Percentiles rank a stretch among this genome's conserved stretches.
These are phyloP conservation scores for Leucoraja erinaceus DNA, from an alignment of 2,113 vertebrate genomes.

Conservation along the genomic window DNA sequence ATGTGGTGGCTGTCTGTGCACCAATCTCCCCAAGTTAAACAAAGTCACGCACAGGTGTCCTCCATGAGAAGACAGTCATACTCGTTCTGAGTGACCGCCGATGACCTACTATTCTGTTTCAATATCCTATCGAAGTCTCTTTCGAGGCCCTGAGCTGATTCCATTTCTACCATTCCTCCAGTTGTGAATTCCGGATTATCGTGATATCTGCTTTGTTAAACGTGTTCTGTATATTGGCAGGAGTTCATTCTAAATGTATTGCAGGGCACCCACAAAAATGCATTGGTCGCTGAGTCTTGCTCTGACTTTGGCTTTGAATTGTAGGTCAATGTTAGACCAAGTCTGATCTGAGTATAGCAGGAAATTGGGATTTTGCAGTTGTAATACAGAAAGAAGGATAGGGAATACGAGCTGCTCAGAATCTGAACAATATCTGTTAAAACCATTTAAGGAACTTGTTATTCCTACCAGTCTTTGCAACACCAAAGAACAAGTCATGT, in stretches of 20 bases:
- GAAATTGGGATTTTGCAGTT: background rate
- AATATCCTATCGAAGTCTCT: too few relatives aligned
- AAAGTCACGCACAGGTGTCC: too few relatives aligned
- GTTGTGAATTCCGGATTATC: too few relatives aligned
- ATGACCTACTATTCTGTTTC: too few relatives aligned
- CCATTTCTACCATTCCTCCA: too few relatives aligned
- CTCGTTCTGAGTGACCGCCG: too few relatives aligned
- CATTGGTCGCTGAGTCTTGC: background rate
- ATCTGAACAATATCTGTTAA: background rate
- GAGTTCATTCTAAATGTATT: background rate
- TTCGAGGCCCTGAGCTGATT: too few relatives aligned
- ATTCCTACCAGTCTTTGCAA: background rate
- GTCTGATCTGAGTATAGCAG: background rate
- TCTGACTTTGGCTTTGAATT: background rate
- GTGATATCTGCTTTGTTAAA: too few relatives aligned
- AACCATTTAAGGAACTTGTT: background rate
- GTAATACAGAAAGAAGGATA: background rate
- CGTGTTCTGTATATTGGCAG: background rate
- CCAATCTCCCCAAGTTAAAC: too few relatives aligned
- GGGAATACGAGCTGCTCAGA: too few relatives aligned
- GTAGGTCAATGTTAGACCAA: background rate
- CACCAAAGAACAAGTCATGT: background rate
- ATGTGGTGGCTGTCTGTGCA: too few relatives aligned
- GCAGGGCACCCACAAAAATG: background rate
- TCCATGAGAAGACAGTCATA: too few relatives aligned